Conservation (phyloP, 2,888 invertebrate species). For the Lithophane socia region DNA sequence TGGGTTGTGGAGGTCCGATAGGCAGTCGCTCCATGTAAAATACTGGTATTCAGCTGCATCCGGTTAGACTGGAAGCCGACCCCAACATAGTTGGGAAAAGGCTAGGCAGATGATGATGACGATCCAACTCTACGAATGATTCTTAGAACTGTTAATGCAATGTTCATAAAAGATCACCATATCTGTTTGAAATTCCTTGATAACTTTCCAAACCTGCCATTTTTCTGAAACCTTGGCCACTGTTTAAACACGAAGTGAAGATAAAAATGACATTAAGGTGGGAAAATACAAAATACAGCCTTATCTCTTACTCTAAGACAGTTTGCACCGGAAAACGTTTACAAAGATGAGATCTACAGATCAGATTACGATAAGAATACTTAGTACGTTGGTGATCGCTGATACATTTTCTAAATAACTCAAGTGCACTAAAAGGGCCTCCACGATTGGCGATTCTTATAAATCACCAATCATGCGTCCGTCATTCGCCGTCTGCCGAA, state of each 20-base stretch:
- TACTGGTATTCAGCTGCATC: too few species aligned
- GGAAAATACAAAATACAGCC: conserved; percentile 1
- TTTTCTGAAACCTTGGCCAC: background rate
- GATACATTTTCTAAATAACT: background rate
- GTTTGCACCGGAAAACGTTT: conserved; percentile 13
- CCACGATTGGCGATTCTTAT: too few species aligned
- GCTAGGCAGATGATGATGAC: too few species aligned
- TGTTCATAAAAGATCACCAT: background rate
- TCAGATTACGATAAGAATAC: conserved; percentile 20
- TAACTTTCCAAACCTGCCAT: background rate
- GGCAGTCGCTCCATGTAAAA: too few species aligned
- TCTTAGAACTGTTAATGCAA: background rate
- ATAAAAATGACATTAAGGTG: conserved; percentile 8
- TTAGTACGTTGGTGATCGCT: background rate
- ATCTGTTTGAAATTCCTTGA: background rate
- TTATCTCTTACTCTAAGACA: background rate
- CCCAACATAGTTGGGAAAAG: too few species aligned
- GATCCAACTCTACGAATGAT: background rate
- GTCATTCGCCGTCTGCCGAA: too few species aligned
- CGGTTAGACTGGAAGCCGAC: too few species aligned
- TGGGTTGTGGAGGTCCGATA: too few species aligned
- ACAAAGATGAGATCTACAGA: conserved; percentile 22
- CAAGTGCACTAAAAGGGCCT: background rate
- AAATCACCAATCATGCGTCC: too few species aligned
- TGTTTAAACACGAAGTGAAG: background rate